Evolutionary conservation across 2,113 vertebrate species (phyloP).

Genomic region (Phalacrocorax aristotelis): DNA sequence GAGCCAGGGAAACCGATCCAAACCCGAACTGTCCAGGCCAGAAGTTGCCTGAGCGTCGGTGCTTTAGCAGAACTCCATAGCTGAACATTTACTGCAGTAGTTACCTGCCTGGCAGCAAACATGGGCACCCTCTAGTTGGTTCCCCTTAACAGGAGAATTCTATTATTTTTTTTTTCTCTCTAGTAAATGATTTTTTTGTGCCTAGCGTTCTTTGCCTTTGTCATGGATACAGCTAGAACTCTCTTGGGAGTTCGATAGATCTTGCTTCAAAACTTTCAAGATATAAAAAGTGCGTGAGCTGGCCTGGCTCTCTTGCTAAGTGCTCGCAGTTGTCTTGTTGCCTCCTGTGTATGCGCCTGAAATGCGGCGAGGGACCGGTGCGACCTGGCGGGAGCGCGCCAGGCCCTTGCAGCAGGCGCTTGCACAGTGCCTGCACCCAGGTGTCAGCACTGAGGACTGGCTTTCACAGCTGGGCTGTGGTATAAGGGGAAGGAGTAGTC

Average conservation of each 20-base stretch:
- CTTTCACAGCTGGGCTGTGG: neutral
- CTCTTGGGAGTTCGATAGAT: neutral
- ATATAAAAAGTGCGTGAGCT: neutral
- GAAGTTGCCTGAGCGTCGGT: neutral
- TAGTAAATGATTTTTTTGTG: neutral
- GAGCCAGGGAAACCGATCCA: neutral
- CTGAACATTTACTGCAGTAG: rapidly evolving
- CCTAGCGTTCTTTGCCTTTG: neutral
- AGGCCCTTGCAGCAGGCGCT: rapidly evolving
- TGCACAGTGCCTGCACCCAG: rapidly evolving
- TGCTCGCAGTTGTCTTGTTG: neutral
- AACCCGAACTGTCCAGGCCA: neutral
- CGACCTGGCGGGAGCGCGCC: neutral
- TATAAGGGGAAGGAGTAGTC: neutral
- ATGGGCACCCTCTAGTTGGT: neutral
- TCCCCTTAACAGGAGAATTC: neutral
- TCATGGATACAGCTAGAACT: neutral
- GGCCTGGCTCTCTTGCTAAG: neutral
- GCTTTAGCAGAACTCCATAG: neutral
- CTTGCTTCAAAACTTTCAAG: neutral
- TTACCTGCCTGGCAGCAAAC: neutral
- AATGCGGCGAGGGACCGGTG: rapidly evolving
- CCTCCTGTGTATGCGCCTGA: rapidly evolving
- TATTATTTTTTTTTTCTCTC: neutral
- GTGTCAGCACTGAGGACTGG: rapidly evolving